These are phyloP conservation scores for Cacatua alba DNA, from an alignment of 2,113 vertebrate species.

Conservation along the genomic window DNA sequence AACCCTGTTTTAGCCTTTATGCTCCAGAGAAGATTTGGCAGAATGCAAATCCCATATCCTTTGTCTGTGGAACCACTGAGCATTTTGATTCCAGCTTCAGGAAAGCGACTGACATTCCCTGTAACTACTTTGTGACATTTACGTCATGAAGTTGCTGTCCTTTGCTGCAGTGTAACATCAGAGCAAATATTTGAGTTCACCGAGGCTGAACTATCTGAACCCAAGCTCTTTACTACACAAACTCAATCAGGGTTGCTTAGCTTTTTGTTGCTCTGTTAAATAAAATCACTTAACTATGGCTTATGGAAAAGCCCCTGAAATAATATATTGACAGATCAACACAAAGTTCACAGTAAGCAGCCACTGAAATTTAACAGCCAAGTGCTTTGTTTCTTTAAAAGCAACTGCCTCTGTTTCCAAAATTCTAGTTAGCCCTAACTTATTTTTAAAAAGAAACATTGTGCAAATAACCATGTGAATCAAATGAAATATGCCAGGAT, in stretches of 20 bases:
- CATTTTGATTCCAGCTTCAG: not conserved
- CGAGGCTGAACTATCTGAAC: not conserved
- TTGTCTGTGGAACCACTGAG: not conserved
- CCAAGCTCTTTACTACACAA: not conserved
- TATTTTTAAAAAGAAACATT: conserved; percentile 2
- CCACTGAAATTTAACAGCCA: not conserved
- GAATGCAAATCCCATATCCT: not conserved
- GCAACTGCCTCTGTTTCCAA: not conserved
- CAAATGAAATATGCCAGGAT: conserved; percentile 40
- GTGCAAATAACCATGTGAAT: conserved; percentile 39
- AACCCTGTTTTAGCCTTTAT: not conserved
- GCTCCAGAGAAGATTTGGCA: not conserved
- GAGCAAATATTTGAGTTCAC: not conserved
- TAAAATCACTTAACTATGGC: not conserved
- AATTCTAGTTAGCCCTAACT: not conserved
- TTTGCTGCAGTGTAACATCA: not conserved
- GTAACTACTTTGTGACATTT: not conserved
- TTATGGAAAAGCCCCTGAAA: not conserved
- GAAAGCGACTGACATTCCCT: not conserved
- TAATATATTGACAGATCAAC: not conserved
- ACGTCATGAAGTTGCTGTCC: not conserved
- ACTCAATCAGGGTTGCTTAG: not conserved
- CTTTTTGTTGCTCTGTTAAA: not conserved
- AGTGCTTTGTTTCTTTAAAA: not conserved
- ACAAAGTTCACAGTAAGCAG: not conserved